Evolutionary conservation across 2,797 vertebrate genomes (phyloP).

Genomic region (Phoxinus dragarum): DNA sequence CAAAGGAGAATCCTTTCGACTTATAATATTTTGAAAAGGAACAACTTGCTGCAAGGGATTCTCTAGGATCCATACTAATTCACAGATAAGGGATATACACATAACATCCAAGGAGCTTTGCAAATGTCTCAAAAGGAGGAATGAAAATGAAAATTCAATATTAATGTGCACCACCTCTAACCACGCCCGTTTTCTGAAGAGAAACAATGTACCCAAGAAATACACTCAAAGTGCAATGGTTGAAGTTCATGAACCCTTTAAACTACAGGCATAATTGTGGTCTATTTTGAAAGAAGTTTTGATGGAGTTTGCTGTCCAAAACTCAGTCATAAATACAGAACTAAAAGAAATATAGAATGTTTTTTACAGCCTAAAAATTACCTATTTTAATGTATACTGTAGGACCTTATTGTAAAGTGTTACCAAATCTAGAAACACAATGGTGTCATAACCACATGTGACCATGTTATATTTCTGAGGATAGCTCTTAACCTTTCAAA

Average conservation of each 20-base stretch:
- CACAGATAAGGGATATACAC: conserved; percentile 19
- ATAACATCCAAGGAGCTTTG: neutral
- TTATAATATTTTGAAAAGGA: conserved; percentile 30
- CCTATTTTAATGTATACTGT: neutral
- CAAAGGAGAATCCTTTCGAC: conserved; percentile 33
- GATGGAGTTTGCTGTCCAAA: neutral
- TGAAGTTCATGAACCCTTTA: conserved; percentile 1
- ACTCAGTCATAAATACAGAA: neutral
- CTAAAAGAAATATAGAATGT: neutral
- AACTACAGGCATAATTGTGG: neutral
- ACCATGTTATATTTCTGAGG: neutral
- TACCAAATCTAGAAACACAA: neutral
- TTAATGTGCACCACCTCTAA: conserved; percentile 6
- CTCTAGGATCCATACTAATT: conserved; percentile 14
- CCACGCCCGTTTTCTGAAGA: neutral
- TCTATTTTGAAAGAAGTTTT: neutral
- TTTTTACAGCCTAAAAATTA: neutral
- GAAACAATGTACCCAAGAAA: neutral
- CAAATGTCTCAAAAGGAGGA: conserved; percentile 23
- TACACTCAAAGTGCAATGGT: neutral
- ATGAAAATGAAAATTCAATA: conserved; percentile 19
- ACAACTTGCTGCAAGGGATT: conserved; percentile 28
- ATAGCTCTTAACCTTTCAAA: neutral
- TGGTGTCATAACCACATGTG: neutral
- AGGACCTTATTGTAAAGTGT: neutral